A percentile compares a stretch with the other conserved stretches of the same genome.
Conservation (phyloP, 1,140 invertebrate species). For the Calephelis nemesis region DNA sequence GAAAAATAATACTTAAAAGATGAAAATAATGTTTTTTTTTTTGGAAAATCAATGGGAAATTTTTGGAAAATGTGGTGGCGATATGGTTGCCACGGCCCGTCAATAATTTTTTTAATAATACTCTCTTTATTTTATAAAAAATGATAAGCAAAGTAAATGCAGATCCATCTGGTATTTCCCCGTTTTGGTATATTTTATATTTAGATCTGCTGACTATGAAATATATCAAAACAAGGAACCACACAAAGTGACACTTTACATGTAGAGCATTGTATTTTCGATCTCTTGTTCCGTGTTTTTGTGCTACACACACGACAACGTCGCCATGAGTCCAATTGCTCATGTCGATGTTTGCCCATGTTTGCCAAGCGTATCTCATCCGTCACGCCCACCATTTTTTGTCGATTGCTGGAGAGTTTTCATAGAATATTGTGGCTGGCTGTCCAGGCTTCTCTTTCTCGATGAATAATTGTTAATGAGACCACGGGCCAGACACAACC, state of each 20-base stretch:
- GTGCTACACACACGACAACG: constrained; percentile 5
- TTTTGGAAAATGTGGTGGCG: neutral
- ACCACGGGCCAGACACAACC: neutral
- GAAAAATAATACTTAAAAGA: no score
- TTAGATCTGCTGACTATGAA: constrained; percentile 21
- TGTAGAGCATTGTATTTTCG: constrained; percentile 21
- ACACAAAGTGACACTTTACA: constrained; percentile 26
- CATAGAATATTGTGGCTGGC: no score
- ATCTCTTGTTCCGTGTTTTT: constrained; percentile 22
- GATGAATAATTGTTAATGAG: constrained; percentile 1
- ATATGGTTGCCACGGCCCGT: neutral
- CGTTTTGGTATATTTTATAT: constrained; percentile 22
- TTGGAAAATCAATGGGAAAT: neutral
- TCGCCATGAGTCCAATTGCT: neutral
- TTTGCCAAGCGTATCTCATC: no score
- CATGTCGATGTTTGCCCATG: neutral
- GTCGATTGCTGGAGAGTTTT: no score
- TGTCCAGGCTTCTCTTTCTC: neutral
- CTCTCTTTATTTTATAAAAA: constrained; percentile 10
- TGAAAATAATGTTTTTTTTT: no score
- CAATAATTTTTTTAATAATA: neutral
- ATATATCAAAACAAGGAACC: constrained; percentile 26
- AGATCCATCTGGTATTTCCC: constrained; percentile 18
- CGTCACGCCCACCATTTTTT: no score
- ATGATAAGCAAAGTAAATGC: constrained; percentile 21